A percentile compares a stretch with the other conserved stretches of the same genome.
These are phyloP conservation scores for Epirrita christyi DNA, from an alignment of 2,888 invertebrate species.

Conservation along the genomic window DNA sequence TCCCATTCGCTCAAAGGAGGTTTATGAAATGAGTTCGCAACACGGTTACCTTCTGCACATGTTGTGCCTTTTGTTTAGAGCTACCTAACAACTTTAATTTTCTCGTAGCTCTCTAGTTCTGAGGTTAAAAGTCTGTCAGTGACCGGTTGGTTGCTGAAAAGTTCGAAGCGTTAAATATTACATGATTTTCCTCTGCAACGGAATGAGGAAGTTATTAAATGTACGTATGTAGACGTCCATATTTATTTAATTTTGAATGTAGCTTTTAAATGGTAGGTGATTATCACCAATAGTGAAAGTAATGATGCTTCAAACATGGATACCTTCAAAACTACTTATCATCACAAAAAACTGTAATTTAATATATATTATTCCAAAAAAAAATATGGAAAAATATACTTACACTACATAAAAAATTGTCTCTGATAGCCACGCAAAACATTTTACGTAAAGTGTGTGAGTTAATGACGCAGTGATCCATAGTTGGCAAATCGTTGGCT, in stretches of 20 bases:
- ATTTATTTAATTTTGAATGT: no score
- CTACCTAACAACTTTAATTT: conserved; percentile 22
- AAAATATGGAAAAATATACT: no score
- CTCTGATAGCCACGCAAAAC: conserved; percentile 10
- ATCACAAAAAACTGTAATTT: no score
- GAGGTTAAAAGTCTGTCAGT: conserved; percentile 6
- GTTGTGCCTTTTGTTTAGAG: conserved; percentile 25
- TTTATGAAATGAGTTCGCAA: conserved; percentile 55
- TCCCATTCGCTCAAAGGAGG: conserved; percentile 56
- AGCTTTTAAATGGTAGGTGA: no score
- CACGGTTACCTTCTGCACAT: conserved; percentile 40
- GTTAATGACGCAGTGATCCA: conserved; percentile 54
- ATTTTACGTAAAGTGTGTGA: conserved; percentile 31
- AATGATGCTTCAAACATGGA: no score
- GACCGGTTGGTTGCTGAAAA: not conserved
- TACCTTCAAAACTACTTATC: no score
- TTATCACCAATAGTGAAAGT: not conserved
- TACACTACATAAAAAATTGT: no score
- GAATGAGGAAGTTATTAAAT: not conserved
- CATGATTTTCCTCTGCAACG: not conserved
- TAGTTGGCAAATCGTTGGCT: conserved; percentile 69
- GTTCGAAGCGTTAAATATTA: conserved; percentile 2
- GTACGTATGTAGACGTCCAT: not conserved
- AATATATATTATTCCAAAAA: no score
- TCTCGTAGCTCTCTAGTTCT: not conserved